These are phyloP conservation scores for Microcebus jonahi DNA, from an alignment of 2,113 vertebrate species.

Conservation along the genomic window DNA sequence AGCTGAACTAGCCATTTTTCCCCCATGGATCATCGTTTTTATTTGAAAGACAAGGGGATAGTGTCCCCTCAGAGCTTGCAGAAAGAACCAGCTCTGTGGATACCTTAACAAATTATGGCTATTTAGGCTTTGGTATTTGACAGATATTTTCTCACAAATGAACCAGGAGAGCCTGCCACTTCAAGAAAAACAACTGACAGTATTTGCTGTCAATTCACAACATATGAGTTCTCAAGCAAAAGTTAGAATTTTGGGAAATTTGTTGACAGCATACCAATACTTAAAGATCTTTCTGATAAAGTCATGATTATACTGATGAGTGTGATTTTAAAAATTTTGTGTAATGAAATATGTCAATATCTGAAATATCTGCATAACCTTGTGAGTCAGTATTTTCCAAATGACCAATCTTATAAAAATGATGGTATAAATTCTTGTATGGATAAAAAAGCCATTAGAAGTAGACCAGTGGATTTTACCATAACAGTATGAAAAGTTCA, in stretches of 20 bases:
- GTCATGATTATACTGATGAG: not conserved
- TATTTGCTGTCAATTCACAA: not conserved
- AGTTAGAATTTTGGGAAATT: constrained; percentile 41
- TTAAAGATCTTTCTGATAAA: constrained; percentile 6
- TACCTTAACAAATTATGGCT: not conserved
- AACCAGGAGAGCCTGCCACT: not conserved
- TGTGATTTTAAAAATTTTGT: not conserved
- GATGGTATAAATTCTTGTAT: not conserved
- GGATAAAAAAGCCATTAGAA: not conserved
- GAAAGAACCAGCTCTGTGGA: too few species aligned
- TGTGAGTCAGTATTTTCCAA: constrained; percentile 5
- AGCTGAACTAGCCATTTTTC: not conserved
- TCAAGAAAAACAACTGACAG: not conserved
- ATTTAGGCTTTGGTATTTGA: not conserved
- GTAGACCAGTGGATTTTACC: not conserved
- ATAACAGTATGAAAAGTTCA: not conserved
- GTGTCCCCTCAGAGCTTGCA: too few species aligned
- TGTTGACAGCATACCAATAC: not conserved
- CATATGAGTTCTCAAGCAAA: not conserved
- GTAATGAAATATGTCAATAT: not conserved
- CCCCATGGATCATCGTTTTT: not conserved
- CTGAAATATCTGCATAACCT: not conserved
- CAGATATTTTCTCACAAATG: constrained; percentile 5
- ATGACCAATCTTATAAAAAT: not conserved
- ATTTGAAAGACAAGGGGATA: not conserved